These are phyloP conservation scores for Lepidocyrtoides sp. DNA, from an alignment of 2,888 invertebrate species.

Conservation along the genomic window DNA sequence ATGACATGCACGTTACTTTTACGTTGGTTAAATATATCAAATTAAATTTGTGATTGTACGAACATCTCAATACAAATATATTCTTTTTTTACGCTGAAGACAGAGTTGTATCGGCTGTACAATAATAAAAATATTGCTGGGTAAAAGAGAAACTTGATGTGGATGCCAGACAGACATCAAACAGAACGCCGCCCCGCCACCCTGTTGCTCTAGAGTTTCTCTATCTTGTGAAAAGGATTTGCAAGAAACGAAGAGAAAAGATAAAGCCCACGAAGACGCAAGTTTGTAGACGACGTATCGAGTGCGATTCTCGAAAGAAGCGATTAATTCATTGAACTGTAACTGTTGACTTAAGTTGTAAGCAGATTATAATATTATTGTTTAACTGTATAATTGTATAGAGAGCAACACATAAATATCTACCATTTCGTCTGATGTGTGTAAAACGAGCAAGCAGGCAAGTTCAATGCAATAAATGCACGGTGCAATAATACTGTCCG, in stretches of 20 bases:
- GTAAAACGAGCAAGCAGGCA: constrained; percentile 57
- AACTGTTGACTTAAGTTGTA: constrained; percentile 62
- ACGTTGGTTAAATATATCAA: background rate
- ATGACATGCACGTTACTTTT: constrained; percentile 31
- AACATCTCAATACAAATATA: background rate
- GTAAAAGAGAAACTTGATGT: constrained; percentile 40
- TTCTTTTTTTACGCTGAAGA: background rate
- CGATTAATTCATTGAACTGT: constrained; percentile 76
- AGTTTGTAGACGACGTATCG: constrained; percentile 12
- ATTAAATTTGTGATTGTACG: background rate
- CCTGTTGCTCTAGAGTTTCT: constrained; percentile 21
- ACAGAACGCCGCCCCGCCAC: constrained; percentile 69
- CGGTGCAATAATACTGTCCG: constrained; percentile 68
- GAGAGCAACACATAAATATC: background rate
- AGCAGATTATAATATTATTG: constrained; percentile 71
- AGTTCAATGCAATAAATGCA: constrained; percentile 69
- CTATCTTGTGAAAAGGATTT: background rate
- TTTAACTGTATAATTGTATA: constrained; percentile 67
- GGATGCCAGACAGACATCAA: constrained; percentile 76
- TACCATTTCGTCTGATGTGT: background rate
- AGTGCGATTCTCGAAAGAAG: constrained; percentile 53
- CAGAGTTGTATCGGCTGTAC: background rate
- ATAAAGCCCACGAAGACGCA: background rate
- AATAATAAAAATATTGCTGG: constrained; percentile 26
- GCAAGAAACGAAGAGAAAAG: background rate